A percentile compares a stretch with the other conserved stretches of the same genome.
These are phyloP conservation scores for Dynastes maya DNA, from an alignment of 2,888 invertebrate genomes.

Conservation along the genomic window DNA sequence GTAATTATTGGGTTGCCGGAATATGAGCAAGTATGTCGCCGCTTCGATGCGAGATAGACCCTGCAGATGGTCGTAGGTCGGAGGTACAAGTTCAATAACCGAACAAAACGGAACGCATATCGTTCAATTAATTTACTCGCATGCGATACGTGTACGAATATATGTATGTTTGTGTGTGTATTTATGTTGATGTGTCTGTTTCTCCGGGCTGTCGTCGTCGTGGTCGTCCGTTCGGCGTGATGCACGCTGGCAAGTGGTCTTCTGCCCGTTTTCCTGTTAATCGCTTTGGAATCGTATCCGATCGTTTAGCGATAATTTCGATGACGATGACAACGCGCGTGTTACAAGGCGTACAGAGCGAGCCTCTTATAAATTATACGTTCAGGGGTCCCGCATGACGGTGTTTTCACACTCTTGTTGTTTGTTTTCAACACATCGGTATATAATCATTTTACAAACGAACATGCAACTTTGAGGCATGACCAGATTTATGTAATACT, in stretches of 20 bases:
- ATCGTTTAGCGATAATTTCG: constrained; percentile 44
- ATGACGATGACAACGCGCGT: constrained; percentile 24
- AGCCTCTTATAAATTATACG: constrained; percentile 35
- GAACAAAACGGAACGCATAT: constrained; percentile 43
- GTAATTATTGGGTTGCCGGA: constrained; percentile 22
- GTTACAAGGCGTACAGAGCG: constrained; percentile 28
- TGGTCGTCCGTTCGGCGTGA: background rate
- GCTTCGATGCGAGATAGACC: constrained; percentile 26
- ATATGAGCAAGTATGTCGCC: constrained; percentile 9
- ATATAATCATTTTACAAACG: constrained; percentile 5
- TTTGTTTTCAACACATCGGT: constrained; percentile 18
- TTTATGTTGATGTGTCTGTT: constrained; percentile 30
- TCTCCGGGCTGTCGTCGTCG: constrained; percentile 1
- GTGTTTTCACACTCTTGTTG: constrained; percentile 26
- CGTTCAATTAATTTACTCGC: constrained; percentile 42
- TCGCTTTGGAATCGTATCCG: constrained; percentile 33
- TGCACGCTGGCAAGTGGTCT: constrained; percentile 16
- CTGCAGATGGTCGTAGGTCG: constrained; percentile 50
- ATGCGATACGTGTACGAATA: constrained; percentile 29
- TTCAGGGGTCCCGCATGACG: constrained; percentile 7
- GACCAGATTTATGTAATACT: background rate
- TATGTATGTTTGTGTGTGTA: constrained; percentile 21
- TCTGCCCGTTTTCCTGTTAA: constrained; percentile 17
- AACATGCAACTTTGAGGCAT: background rate
- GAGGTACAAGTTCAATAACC: constrained; percentile 53